Evolutionary conservation across 1,140 invertebrate species (phyloP).

Genomic region (Drosophila aff.): DNA sequence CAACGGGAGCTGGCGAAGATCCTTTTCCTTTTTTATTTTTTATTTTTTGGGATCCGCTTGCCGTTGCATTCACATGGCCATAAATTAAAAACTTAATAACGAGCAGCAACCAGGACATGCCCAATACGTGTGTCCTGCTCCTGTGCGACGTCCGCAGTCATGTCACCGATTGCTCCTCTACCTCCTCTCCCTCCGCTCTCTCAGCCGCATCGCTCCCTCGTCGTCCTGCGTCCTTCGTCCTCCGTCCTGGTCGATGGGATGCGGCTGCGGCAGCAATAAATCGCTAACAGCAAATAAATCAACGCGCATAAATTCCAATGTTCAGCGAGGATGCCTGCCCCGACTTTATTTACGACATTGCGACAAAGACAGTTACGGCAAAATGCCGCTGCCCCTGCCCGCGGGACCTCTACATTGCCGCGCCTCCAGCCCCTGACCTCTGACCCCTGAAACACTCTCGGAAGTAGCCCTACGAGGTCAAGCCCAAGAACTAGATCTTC

Average conservation of each 20-base stretch:
- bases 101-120: constrained; percentile 74
- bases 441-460: constrained; percentile 2
- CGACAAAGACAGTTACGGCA: constrained; percentile 80
- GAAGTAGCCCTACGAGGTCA: constrained; percentile 29
- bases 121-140: constrained; percentile 75
- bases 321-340: constrained; percentile 74
- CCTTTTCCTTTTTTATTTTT: constrained; percentile 7
- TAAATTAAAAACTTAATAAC: constrained; percentile 85
- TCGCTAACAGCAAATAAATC: constrained; percentile 85
- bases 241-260: constrained; percentile 44
- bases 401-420: constrained; percentile 10
- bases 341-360: constrained; percentile 83
- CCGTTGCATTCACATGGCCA: constrained; percentile 72
- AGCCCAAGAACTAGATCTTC: constrained; percentile 1
- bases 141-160: constrained; percentile 49
- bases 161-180: constrained; percentile 49
- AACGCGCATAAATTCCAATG: constrained; percentile 84
- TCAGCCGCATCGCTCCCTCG: constrained; percentile 5
- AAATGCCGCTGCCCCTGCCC: constrained; percentile 58
- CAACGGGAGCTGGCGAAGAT: constrained; percentile 25
- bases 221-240: not conserved
- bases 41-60: constrained; percentile 32
- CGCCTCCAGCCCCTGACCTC: constrained; percentile 27
- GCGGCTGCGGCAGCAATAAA: constrained; percentile 83
- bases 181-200: not conserved